Evolutionary conservation across 1,140 invertebrate species (phyloP).

Genomic region (Amyelois transitella): DNA sequence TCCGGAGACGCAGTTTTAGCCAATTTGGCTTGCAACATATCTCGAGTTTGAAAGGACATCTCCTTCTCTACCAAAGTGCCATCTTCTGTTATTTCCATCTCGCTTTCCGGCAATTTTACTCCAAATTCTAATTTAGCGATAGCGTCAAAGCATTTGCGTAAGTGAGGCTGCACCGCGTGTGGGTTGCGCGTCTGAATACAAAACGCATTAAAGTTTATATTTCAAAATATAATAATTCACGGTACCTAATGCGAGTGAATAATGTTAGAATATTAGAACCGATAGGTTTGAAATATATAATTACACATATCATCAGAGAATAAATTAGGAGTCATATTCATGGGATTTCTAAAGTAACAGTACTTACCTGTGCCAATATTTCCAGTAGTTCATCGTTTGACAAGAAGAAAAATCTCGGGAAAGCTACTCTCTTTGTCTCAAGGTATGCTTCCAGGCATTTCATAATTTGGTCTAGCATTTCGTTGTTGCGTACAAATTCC

Average conservation of each 20-base stretch:
- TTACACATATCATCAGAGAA: not conserved
- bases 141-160: conserved; percentile 93
- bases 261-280: too few relatives aligned
- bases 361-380: conserved; percentile 91
- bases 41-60: conserved; percentile 55
- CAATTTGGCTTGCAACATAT: conserved; percentile 51
- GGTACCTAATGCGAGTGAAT: not conserved
- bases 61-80: conserved; percentile 51
- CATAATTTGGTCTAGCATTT: conserved; percentile 85
- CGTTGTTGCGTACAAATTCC: conserved; percentile 83
- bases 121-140: conserved; percentile 88
- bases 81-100: conserved; percentile 61
- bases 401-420: conserved; percentile 94
- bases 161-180: conserved; percentile 89
- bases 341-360: too few relatives aligned
- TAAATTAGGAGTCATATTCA: too few relatives aligned
- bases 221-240: not conserved
- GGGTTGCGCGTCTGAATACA: conserved; percentile 84
- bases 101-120: conserved; percentile 68
- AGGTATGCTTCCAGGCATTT: conserved; percentile 88
- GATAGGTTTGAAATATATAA: not conserved
- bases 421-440: conserved; percentile 92
- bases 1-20: conserved; percentile 54
- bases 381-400: conserved; percentile 96
- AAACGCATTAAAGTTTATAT: not conserved